Percentiles rank a stretch among this genome's conserved stretches.
Evolutionary conservation across 2,888 invertebrate genomes (phyloP).

Genomic region (Odontocerum albicorne): DNA sequence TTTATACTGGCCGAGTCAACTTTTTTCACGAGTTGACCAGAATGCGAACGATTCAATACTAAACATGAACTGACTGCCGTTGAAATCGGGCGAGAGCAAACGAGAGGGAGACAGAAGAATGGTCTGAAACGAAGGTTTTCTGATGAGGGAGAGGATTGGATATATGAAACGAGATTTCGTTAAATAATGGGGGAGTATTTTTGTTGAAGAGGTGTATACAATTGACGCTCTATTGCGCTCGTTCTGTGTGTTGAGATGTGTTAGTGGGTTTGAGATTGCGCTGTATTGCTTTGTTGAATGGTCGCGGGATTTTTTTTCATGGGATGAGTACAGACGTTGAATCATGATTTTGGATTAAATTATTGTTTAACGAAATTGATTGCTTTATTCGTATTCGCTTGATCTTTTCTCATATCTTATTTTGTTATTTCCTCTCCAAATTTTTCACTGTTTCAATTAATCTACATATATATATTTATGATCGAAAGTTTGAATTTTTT

Average conservation of each 20-base stretch:
- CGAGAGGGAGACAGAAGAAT: conserved; percentile 9
- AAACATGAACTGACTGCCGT: background rate
- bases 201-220: conserved; percentile 21
- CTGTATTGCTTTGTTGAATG: background rate
- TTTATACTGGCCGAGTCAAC: no score
- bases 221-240: conserved; percentile 5
- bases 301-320: background rate
- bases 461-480: no score
- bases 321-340: background rate
- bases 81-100: conserved; percentile 7
- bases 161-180: background rate
- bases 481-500: no score
- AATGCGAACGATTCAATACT: conserved; percentile 7
- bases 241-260: background rate
- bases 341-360: background rate
- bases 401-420: no score
- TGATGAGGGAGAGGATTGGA: background rate
- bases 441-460: no score
- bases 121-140: background rate
- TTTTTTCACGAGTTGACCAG: background rate
- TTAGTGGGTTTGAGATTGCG: background rate
- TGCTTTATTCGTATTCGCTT: no score
- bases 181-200: conserved; percentile 9
- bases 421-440: no score
- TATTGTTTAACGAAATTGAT: background rate